Evolutionary conservation across 2,797 vertebrate genomes (phyloP), one percentile per base, ranked within the genome.

Genomic region (Peromyscus attwateri): DNA sequence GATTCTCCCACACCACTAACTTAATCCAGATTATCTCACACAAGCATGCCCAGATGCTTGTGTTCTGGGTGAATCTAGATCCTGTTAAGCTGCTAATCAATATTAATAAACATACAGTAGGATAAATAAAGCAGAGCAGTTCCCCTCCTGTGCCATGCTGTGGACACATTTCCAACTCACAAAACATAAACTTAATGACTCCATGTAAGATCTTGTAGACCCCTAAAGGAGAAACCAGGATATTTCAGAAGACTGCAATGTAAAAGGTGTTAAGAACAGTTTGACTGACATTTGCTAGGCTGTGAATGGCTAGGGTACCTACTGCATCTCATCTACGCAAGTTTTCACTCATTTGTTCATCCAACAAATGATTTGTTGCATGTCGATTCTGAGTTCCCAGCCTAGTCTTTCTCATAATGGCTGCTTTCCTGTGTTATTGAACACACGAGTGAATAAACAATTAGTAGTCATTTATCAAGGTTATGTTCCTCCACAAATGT

Each of bases 151-250:
- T 96, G 6, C 46, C 73, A 46, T 75, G 7, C 14, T 31, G 1
- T 75, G 43, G 49, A 91, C 89, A 83, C 89, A 92, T 87, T 96
- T 87, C 6, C 64, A 93, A 89, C 43, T 96, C 70, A 84, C 62
- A 73, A 85, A 73, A 85, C 17, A 60, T 60, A 75, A 92, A 62
- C 13, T 64, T 94, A 76, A 52, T 71, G 29, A 93, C 62, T 96
- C 92, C 91, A 85, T 84, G 19, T 62, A 95, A 94, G 83, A 71
- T 89, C 37, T 37, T 66, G 1, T 49, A 49, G 11, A 80, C 3
- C 3, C 34, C 66, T 96, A 16, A 37, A n/a, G 68, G 82, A 71
- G 66, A 62, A 91, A 80, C 91, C 52, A 91, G 66, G 87, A 25
- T 83, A 79, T 79, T 75, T 92, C 93, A 96, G 64, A 91, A 40